Percentiles rank a stretch among this genome's conserved stretches.
Conservation (phyloP, 1,140 invertebrate genomes). For the Lepidurus arcticus region DNA sequence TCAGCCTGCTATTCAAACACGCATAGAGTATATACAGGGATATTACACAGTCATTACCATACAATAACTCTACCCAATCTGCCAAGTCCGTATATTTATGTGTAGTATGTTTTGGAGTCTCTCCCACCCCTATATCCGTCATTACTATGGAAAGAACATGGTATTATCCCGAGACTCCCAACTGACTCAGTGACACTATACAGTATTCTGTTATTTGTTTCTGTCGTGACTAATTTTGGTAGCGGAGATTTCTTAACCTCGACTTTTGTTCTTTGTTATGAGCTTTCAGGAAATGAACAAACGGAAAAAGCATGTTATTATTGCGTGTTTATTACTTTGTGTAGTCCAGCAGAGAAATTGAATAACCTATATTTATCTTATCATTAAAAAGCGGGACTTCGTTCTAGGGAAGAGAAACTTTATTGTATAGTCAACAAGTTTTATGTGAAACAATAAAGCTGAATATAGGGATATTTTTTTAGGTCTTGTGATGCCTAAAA, state of each 20-base stretch:
- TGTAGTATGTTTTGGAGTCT: neutral
- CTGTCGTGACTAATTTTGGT: too few species aligned
- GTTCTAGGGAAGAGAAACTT: neutral
- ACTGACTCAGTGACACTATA: neutral
- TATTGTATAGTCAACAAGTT: too few species aligned
- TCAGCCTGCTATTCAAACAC: neutral
- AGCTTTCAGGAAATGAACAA: neutral
- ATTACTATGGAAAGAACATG: neutral
- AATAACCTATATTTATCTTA: neutral
- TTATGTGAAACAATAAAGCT: too few species aligned
- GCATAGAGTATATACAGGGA: neutral
- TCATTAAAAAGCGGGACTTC: neutral
- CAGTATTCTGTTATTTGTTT: too few species aligned
- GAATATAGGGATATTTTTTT: too few species aligned
- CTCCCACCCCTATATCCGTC: neutral
- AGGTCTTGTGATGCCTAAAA: too few species aligned
- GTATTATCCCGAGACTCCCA: neutral
- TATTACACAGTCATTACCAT: neutral
- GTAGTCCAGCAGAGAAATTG: neutral
- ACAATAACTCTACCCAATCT: slow-evolving; percentile 4
- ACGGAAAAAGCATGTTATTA: neutral
- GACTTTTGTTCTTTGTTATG: neutral
- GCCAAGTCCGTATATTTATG: neutral
- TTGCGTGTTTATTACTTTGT: neutral
- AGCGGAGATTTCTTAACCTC: too few species aligned